Evolutionary conservation across 2,888 invertebrate genomes (phyloP), one percentile per base, ranked within the genome.

Genomic region (Neoaliturus tenellus): DNA sequence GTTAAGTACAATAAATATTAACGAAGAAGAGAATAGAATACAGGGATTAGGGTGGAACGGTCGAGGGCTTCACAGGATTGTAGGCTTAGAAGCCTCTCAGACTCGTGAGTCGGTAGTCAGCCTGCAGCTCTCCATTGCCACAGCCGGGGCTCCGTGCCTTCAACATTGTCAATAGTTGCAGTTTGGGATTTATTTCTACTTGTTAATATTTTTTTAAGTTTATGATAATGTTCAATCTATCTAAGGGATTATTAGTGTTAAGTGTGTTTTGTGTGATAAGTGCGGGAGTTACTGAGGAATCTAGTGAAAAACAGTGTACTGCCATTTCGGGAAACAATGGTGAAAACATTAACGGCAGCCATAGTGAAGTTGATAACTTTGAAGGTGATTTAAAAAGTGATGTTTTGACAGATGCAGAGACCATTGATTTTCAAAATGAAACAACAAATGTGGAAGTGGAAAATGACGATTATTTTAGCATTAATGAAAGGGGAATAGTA

Each of bases 41-140:
- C 17, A 31, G 25, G 62, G 62, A 62, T 62, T 28, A 17, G 62
- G 62, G 62, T 62, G 62, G 10, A 31, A 62, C 28, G 28, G 31
- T 0, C 28, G 31, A 62, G 62, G 62, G 62, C 17, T 28, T 5
- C 28, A 62, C 62, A 62, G 62, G 62, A 62, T 62, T 62, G 62
- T 62, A 25, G 62, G 62, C 62, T 62, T 62, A 62, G 62, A 62
- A 62, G 62, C 62, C 62, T 62, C 62, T 20, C 62, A 62, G 62
- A 28, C 62, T 28, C 62, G 62, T 62, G 62, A 62, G 20, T 31
- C 10, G 28, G 0, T 23, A 55, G 55, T 55, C 14, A 14, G 62
- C 8, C 28, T n/a, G 28, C 62, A 12, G 25, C 8, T 14, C 28
- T 28, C 20, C 62, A 31, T 5, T 23, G 23, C 8, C 23, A 5